Conservation (phyloP, 1,140 invertebrate species). For the Ditylenchus dipsaci region DNA sequence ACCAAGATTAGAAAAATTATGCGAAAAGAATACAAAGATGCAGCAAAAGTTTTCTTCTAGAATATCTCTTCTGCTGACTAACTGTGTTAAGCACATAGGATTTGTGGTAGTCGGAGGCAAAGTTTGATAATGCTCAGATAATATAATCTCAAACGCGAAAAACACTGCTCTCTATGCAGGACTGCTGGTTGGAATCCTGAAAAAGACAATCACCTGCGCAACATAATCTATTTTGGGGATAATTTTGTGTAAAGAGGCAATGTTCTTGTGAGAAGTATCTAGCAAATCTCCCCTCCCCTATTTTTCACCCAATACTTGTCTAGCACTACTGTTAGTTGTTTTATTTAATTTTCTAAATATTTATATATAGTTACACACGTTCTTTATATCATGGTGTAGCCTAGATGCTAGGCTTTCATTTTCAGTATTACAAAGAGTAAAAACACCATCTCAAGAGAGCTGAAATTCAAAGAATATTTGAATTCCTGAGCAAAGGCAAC, state of each 20-base stretch:
- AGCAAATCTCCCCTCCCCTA: constrained; percentile 16
- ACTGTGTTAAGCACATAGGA: constrained; percentile 13
- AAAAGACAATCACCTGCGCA: constrained; percentile 9
- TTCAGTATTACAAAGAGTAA: too few relatives aligned
- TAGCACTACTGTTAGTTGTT: constrained; percentile 25
- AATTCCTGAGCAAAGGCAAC: too few relatives aligned
- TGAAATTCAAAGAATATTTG: too few relatives aligned
- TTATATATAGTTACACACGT: too few relatives aligned
- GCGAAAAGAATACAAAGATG: too few relatives aligned
- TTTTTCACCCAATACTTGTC: constrained; percentile 20
- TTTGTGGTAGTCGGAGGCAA: constrained; percentile 24
- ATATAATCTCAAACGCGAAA: neutral
- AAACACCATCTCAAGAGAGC: too few relatives aligned
- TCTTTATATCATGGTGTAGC: too few relatives aligned
- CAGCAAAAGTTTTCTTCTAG: too few relatives aligned
- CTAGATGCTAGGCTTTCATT: too few relatives aligned
- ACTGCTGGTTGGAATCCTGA: constrained; percentile 28
- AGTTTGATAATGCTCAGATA: constrained; percentile 19
- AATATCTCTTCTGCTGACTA: constrained; percentile 8
- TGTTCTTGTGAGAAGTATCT: constrained; percentile 10
- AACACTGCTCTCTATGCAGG: constrained; percentile 15
- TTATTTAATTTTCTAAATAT: constrained; percentile 15
- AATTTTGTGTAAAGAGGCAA: constrained; percentile 14
- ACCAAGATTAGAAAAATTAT: too few relatives aligned
- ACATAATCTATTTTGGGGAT: constrained; percentile 34